phyloP scores from a whole-genome alignment of 2,797 vertebrate genomes.

The Pseudochirops corinnae region DNA sequence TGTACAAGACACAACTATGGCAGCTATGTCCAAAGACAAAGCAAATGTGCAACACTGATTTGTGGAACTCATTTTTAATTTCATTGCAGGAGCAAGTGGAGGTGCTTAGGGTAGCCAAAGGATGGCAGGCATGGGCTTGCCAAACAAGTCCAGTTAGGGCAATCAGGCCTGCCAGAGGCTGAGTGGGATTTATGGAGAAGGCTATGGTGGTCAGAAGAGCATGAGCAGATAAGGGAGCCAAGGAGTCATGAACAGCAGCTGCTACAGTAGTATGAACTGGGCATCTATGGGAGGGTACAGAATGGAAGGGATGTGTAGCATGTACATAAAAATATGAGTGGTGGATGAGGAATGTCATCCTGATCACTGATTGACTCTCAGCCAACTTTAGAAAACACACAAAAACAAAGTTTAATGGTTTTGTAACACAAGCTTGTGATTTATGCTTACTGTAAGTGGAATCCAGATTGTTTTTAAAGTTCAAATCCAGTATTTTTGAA shows the following conservation, averaged over 20 bases:
- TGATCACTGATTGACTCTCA: neutral
- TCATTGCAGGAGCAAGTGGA: conserved; percentile 88
- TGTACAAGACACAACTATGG: neutral
- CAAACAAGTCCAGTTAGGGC: neutral
- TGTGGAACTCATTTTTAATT: conserved; percentile 89
- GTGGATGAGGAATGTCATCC: neutral
- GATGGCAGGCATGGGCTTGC: conserved; percentile 96
- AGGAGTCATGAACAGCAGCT: neutral
- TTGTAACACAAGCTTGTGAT: neutral
- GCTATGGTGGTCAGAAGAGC: neutral
- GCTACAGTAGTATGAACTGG: neutral
- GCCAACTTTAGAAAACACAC: neutral
- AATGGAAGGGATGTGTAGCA: neutral
- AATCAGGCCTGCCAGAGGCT: neutral
- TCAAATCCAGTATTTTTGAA: neutral
- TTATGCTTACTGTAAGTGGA: neutral
- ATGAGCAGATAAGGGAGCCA: neutral
- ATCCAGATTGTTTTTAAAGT: neutral
- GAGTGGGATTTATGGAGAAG: neutral
- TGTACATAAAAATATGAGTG: neutral
- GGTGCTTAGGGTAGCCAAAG: conserved; percentile 94
- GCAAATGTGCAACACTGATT: conserved; percentile 84
- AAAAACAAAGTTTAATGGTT: neutral
- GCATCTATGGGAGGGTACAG: neutral
- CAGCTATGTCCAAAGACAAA: neutral